These are phyloP conservation scores for Hipparchia semele DNA, from an alignment of 2,888 invertebrate species.

Conservation along the genomic window DNA sequence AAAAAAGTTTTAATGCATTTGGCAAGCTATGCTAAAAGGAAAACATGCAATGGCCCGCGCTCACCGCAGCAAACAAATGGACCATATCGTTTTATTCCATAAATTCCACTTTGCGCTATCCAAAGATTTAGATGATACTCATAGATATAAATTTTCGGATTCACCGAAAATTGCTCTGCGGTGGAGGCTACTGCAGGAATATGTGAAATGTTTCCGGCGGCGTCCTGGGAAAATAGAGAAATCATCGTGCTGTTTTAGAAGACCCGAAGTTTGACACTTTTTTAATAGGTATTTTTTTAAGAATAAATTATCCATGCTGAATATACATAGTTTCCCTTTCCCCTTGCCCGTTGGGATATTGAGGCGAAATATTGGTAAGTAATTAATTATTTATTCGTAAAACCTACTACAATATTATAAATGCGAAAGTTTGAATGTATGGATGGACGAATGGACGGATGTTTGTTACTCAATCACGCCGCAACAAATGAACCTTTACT, in stretches of 20 bases:
- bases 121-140: slow-evolving; percentile 65
- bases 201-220: slow-evolving; percentile 10
- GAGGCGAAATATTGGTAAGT: no score
- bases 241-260: neutral
- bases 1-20: slow-evolving; percentile 26
- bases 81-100: slow-evolving; percentile 61
- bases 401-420: no score
- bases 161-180: slow-evolving; percentile 20
- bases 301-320: no score
- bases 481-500: no score
- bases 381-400: no score
- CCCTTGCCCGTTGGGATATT: no score
- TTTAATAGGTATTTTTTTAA: no score
- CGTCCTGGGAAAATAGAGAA: neutral
- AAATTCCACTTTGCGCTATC: slow-evolving; percentile 73
- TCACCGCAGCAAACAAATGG: slow-evolving; percentile 59
- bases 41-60: slow-evolving; percentile 42
- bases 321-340: no score
- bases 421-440: no score
- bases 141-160: slow-evolving; percentile 24
- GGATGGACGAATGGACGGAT: no score
- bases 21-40: slow-evolving; percentile 28
- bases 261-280: neutral
- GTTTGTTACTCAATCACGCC: no score
- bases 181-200: neutral